Conservation (phyloP, 2,888 invertebrate species). For the Cephonodes hylas region DNA sequence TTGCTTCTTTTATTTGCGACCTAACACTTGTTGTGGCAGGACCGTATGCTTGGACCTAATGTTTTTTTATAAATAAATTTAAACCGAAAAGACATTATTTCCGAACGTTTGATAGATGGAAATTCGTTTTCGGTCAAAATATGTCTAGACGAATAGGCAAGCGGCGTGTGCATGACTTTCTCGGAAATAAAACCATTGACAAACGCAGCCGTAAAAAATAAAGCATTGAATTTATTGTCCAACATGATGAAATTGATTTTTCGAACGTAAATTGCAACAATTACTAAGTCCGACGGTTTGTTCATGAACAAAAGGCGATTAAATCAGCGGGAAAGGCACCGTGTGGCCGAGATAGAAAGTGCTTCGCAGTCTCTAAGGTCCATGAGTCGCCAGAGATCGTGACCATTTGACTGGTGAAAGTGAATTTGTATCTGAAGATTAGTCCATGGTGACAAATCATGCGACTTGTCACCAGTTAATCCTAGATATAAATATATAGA, state of each 20-base stretch:
- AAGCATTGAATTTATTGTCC: not conserved
- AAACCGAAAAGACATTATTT: too few species aligned
- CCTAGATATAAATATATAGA: not conserved
- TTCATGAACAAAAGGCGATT: slow-evolving; percentile 1
- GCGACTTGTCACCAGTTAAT: slow-evolving; percentile 15
- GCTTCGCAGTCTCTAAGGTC: slow-evolving; percentile 27
- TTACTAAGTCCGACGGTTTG: not conserved
- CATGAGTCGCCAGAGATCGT: slow-evolving; percentile 44
- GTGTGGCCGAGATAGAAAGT: slow-evolving; percentile 60
- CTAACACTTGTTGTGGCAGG: too few species aligned
- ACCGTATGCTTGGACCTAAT: too few species aligned
- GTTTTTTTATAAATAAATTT: too few species aligned
- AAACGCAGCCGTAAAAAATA: not conserved
- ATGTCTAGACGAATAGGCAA: not conserved
- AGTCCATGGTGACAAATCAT: slow-evolving; percentile 30
- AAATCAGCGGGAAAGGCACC: slow-evolving; percentile 31
- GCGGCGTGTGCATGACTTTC: not conserved
- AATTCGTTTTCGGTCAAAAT: not conserved
- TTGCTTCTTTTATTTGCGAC: too few species aligned
- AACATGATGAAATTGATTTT: not conserved
- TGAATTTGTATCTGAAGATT: slow-evolving; percentile 42
- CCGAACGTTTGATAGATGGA: not conserved
- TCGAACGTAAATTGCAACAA: not conserved
- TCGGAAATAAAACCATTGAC: not conserved
- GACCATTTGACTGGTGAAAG: slow-evolving; percentile 68